phyloP scores from a whole-genome alignment of 2,113 vertebrate species.

The Alethe diademata region DNA sequence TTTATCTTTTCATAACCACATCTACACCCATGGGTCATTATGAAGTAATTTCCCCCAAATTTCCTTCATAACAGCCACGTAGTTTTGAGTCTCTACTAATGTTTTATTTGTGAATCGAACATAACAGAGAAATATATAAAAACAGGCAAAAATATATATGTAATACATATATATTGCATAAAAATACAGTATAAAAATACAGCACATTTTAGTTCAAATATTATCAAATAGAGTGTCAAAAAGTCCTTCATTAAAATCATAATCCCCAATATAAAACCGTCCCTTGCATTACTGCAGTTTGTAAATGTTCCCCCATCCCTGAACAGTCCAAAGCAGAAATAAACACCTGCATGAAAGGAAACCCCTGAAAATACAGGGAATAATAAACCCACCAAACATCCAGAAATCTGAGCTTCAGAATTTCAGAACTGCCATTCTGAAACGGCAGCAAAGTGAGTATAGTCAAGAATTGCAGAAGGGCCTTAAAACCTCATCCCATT shows the following conservation, averaged over 20 bases:
- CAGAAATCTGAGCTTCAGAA: not conserved
- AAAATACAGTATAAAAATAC: too few species aligned
- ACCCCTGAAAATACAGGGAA: not conserved
- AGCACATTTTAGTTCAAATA: not conserved
- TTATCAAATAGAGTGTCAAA: not conserved
- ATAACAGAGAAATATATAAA: not conserved
- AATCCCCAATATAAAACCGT: not conserved
- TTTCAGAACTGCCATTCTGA: not conserved
- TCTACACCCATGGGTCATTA: too few species aligned
- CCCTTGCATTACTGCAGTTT: not conserved
- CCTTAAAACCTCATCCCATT: accelerated
- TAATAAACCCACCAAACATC: not conserved
- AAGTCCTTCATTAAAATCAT: not conserved
- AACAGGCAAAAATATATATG: not conserved
- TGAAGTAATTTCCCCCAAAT: not conserved
- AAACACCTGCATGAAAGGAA: not conserved
- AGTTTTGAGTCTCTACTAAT: not conserved
- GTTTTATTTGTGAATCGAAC: not conserved
- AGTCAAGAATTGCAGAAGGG: not conserved
- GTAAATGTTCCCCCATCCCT: not conserved
- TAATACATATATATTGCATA: too few species aligned
- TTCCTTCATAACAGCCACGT: not conserved
- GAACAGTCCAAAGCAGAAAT: not conserved
- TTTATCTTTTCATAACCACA: too few species aligned
- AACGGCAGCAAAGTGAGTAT: not conserved